These are phyloP conservation scores for Marmota monax DNA, from an alignment of 2,113 vertebrate genomes.

Conservation along the genomic window DNA sequence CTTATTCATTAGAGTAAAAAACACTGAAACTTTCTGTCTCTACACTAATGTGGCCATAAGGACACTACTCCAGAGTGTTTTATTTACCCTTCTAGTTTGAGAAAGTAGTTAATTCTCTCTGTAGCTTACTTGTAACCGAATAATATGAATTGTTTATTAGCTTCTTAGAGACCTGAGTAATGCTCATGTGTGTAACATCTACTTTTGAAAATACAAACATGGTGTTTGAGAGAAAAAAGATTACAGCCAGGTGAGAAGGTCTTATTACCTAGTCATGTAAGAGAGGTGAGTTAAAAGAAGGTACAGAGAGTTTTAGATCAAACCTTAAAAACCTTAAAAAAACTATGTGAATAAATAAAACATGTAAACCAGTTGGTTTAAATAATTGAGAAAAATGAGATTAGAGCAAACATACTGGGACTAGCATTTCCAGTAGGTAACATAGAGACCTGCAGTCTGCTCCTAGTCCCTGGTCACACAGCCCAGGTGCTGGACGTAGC, in stretches of 20 bases:
- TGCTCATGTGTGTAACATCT: neutral
- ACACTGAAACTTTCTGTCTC: neutral
- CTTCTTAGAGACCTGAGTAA: neutral
- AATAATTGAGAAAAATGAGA: neutral
- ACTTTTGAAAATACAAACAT: neutral
- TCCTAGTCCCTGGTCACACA: neutral
- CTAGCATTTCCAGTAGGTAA: neutral
- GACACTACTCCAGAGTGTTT: neutral
- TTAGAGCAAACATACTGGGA: neutral
- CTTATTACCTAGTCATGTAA: neutral
- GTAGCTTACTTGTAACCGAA: neutral
- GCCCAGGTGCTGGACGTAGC: neutral
- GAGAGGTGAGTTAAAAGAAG: neutral
- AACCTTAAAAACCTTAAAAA: neutral
- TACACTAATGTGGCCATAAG: neutral
- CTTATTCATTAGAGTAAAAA: neutral
- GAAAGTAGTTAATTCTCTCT: neutral
- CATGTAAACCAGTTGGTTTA: neutral
- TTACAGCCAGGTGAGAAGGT: neutral
- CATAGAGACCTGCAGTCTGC: neutral
- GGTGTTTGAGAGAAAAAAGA: neutral
- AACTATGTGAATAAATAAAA: neutral
- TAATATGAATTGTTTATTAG: neutral
- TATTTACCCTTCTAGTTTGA: conserved; percentile 25
- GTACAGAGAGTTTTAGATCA: conserved; percentile 22